phyloP scores from a whole-genome alignment of 2,888 invertebrate genomes.

The Melieria picta region DNA sequence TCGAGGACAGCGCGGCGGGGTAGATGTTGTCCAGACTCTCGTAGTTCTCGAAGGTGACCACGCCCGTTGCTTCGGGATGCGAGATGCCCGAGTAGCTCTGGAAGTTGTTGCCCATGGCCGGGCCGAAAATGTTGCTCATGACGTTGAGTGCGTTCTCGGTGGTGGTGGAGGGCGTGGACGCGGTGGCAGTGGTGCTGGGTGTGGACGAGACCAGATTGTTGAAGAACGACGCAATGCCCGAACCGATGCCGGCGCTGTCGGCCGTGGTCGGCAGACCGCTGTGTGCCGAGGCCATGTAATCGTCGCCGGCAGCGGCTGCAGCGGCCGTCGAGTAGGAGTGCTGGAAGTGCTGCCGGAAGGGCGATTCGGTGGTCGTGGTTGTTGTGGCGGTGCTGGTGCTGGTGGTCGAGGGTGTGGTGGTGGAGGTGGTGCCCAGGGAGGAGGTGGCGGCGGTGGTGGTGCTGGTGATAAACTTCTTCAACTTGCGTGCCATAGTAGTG shows the following conservation, averaged over 20 bases:
- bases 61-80: constrained; percentile 58
- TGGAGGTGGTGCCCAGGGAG: constrained; percentile 51
- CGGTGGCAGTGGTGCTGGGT: constrained; percentile 46
- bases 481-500: constrained; percentile 65
- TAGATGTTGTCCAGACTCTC: constrained; percentile 72
- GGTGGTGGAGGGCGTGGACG: constrained; percentile 46
- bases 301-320: constrained; percentile 35
- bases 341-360: constrained; percentile 52
- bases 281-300: constrained; percentile 35
- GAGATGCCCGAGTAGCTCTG: constrained; percentile 63
- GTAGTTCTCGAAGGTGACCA: constrained; percentile 63
- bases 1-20: constrained; percentile 70
- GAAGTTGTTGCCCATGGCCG: constrained; percentile 63
- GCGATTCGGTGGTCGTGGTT: constrained; percentile 58
- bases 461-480: constrained; percentile 66
- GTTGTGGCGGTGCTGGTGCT: constrained; percentile 48
- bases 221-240: constrained; percentile 56
- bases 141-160: constrained; percentile 59
- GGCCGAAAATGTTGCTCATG: constrained; percentile 62
- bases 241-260: constrained; percentile 42
- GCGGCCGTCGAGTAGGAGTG: constrained; percentile 54
- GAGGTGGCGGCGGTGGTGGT: constrained; percentile 58
- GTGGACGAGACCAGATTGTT: constrained; percentile 55
- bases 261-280: constrained; percentile 40
- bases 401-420: constrained; percentile 46